Evolutionary conservation across 1,140 invertebrate species (phyloP), one percentile per base, ranked within the genome.

Genomic region (Wasmannia auropunctata): DNA sequence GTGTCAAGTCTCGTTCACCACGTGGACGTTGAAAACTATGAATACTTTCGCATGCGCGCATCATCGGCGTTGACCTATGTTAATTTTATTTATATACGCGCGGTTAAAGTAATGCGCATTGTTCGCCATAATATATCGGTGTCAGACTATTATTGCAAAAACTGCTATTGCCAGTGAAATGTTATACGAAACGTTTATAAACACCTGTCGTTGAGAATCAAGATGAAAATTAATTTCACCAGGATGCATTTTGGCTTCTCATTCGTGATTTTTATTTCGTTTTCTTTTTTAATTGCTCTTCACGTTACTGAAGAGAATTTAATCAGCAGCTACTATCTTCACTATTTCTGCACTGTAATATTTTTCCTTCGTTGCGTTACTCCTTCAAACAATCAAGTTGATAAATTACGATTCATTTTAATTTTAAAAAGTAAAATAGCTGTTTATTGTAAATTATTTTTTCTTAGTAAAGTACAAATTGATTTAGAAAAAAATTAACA

Each of bases 1-100:
- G 40, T 88, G 91, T 89, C 90, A 91, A 58, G 84, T 40, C 65
- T 87, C 63, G 81, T 87, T 89, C 75, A 22, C 46, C 67, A 60
- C 16, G 43, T 31, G 54, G 51, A 86, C 28, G 70, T 86, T 89
- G 58, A 86, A 75, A 88, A 69, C 72, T 85, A 67, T 40, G 25
- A n/a, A 43, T 87, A 49, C 34, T 34, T 51, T 74, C 37, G 58
- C 77, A 43, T 19, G n/a, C 56, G 19, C 80, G 43, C 28, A 62
- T 88, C 74, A 85, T 74, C 49, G 63, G 51, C 34, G 25, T 56
- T 25, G 58, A 10, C 19, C 60, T 49, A 62, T 43, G 58, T 79
- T 62, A 67, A 74, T 63, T 34, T 43, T 74, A 74, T 67, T 72
- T 72, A 34, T 37, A 56, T 31, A 4, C 28, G 31, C 14, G 3